These are phyloP conservation scores for Colius striatus DNA, from an alignment of 2,113 vertebrate species.

Conservation along the genomic window DNA sequence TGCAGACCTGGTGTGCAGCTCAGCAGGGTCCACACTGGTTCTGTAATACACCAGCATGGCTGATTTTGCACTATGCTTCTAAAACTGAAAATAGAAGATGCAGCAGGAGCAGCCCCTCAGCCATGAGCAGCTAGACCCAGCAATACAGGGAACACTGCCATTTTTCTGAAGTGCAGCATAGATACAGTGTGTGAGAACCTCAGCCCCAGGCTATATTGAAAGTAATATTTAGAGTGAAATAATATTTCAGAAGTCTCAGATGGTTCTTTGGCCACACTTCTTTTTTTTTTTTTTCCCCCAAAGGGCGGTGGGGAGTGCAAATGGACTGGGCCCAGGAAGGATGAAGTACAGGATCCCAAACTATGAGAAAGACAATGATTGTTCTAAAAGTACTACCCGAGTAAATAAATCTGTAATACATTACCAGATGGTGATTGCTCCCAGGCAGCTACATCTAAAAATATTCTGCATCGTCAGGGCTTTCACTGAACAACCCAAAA, in stretches of 20 bases:
- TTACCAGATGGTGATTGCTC: neutral
- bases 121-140: neutral
- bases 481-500: neutral
- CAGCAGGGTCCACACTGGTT: neutral
- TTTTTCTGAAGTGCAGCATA: neutral
- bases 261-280: neutral
- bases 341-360: neutral
- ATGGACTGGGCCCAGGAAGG: neutral
- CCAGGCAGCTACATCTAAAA: neutral
- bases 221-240: neutral
- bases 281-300: neutral
- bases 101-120: neutral
- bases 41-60: neutral
- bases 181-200: neutral
- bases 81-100: neutral
- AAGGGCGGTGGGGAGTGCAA: neutral
- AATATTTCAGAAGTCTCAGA: neutral
- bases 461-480: neutral
- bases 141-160: neutral
- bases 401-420: neutral
- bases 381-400: neutral
- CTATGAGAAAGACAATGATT: neutral
- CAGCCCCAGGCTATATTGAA: neutral
- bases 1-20: neutral
- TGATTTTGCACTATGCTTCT: neutral